Percentiles rank a stretch among this genome's conserved stretches.
Conservation (phyloP, 2,888 invertebrate genomes). For the Xylophagus ater region DNA sequence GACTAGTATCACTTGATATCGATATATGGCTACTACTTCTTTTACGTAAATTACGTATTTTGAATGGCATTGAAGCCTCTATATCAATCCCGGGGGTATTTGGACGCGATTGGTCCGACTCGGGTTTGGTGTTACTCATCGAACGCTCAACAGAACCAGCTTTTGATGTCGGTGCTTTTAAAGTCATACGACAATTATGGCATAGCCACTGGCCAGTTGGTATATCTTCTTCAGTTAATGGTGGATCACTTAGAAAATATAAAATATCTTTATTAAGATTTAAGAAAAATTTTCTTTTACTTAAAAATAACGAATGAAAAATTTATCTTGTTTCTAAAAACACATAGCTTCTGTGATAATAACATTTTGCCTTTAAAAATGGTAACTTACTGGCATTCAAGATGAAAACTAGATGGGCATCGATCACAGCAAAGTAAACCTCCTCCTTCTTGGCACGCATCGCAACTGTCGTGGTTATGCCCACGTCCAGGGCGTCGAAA, state of each 20-base stretch:
- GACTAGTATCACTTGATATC: slow-evolving; percentile 29
- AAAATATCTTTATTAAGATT: no score
- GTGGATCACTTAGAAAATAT: slow-evolving; percentile 66
- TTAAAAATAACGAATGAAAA: no score
- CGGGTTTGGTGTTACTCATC: slow-evolving; percentile 26
- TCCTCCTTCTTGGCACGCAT: slow-evolving; percentile 89
- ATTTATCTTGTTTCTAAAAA: no score
- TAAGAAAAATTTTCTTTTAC: no score
- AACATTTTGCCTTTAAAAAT: no score
- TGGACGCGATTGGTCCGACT: slow-evolving; percentile 38
- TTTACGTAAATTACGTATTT: slow-evolving; percentile 39
- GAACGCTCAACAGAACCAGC: slow-evolving; percentile 39
- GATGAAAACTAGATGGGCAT: slow-evolving; percentile 92
- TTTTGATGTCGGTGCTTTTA: slow-evolving; percentile 35
- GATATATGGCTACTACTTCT: slow-evolving; percentile 32
- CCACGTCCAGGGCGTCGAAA: slow-evolving; percentile 78
- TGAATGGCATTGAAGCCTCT: slow-evolving; percentile 34
- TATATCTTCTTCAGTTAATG: slow-evolving; percentile 77
- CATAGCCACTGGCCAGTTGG: slow-evolving; percentile 89
- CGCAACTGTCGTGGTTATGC: slow-evolving; percentile 87
- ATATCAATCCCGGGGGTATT: slow-evolving; percentile 27
- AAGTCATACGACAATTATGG: slow-evolving; percentile 56
- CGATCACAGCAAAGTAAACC: slow-evolving; percentile 91
- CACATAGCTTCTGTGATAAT: no score
- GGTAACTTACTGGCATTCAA: slow-evolving; percentile 91